phyloP scores from a whole-genome alignment of 2,888 invertebrate genomes.

The Tetropium fuscum region DNA sequence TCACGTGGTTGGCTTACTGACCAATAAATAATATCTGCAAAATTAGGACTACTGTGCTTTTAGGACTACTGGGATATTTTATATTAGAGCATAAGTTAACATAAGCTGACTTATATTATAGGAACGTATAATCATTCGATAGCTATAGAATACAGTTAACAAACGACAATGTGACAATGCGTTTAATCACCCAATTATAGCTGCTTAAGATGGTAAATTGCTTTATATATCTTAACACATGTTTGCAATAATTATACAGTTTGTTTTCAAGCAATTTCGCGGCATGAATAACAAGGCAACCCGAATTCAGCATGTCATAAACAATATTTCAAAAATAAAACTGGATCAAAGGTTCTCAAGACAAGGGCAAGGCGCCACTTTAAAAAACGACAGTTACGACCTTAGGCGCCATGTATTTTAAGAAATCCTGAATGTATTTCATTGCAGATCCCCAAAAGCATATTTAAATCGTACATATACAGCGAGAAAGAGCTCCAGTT shows the following conservation, averaged over 20 bases:
- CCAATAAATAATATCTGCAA: too few species aligned
- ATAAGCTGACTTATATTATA: too few species aligned
- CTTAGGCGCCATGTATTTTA: constrained; percentile 15
- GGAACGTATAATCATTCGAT: too few species aligned
- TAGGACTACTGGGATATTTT: too few species aligned
- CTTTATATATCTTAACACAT: constrained; percentile 5
- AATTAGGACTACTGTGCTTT: too few species aligned
- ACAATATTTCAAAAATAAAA: constrained; percentile 2
- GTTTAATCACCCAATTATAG: too few species aligned
- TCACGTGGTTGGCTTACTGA: too few species aligned
- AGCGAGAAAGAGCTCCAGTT: not conserved
- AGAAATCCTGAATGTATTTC: constrained; percentile 1
- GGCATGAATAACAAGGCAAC: not conserved
- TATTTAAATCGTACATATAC: not conserved
- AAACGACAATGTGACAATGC: too few species aligned
- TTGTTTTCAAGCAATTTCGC: not conserved
- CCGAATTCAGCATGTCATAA: constrained; percentile 1
- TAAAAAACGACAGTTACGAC: constrained; percentile 9
- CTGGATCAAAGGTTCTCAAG: not conserved
- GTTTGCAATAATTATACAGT: constrained; percentile 10
- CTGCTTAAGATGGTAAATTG: not conserved
- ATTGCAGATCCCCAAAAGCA: not conserved
- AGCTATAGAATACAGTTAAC: too few species aligned
- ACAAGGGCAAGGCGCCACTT: constrained; percentile 4
- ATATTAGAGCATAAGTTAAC: too few species aligned